These are phyloP conservation scores for Panulirus ornatus DNA, from an alignment of 1,140 invertebrate species.

Conservation along the genomic window DNA sequence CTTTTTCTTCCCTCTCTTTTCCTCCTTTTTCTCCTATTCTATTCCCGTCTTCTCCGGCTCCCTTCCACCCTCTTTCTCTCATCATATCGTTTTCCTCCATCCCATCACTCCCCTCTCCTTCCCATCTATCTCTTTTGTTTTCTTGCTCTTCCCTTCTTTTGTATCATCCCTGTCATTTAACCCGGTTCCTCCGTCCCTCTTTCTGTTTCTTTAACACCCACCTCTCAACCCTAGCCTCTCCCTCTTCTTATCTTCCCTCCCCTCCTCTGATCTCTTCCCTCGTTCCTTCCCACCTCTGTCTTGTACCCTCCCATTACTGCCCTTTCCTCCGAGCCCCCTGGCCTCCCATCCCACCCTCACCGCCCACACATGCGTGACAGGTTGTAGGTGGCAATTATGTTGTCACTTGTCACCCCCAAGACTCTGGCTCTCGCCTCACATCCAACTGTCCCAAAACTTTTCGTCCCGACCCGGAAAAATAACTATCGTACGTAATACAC, in stretches of 20 bases:
- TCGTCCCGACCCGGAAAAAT: neutral
- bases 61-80: neutral
- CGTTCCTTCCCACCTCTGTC: neutral
- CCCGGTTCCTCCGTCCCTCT: neutral
- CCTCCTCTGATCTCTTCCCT: neutral
- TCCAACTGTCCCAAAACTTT: neutral
- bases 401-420: constrained; percentile 37
- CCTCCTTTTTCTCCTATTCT: neutral
- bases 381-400: constrained; percentile 35
- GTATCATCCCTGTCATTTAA: neutral
- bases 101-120: neutral
- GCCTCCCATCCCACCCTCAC: neutral
- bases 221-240: neutral
- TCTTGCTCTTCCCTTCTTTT: no score
- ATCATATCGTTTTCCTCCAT: neutral
- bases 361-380: constrained; percentile 39
- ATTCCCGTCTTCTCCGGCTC: neutral
- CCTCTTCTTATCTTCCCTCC: neutral
- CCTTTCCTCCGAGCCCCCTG: neutral
- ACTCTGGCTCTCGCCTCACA: neutral
- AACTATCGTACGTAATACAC: no score
- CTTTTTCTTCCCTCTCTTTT: no score
- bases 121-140: no score
- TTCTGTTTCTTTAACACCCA: no score
- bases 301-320: neutral